Conservation (phyloP, 2,113 vertebrate species). For the Cricetomys ansorgei region DNA sequence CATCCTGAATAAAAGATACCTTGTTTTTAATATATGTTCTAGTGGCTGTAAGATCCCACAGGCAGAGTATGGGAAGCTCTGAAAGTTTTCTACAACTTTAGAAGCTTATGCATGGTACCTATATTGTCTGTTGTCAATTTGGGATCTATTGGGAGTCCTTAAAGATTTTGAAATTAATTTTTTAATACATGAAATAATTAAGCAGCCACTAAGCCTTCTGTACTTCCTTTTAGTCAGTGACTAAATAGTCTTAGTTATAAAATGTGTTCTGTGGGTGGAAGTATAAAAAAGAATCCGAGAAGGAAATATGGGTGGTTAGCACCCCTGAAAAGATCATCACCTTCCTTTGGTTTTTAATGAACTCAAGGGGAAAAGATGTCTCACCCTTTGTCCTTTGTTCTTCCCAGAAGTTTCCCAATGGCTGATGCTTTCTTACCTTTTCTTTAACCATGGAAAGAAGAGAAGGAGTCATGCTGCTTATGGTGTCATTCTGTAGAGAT, state of each 20-base stretch:
- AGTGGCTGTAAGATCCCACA: not conserved
- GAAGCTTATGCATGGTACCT: not conserved
- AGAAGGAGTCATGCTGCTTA: not conserved
- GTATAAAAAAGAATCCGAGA: constrained; percentile 9
- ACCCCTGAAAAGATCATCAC: not conserved
- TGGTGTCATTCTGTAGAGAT: not conserved
- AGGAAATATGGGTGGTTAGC: not conserved
- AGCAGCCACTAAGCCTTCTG: not conserved
- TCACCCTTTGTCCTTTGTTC: not conserved
- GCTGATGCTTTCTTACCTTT: constrained; percentile 18
- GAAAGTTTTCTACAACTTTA: not conserved
- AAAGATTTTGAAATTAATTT: not conserved
- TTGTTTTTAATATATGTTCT: not conserved
- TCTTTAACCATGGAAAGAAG: constrained; percentile 15
- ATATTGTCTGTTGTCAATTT: not conserved
- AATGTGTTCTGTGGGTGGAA: constrained; percentile 39
- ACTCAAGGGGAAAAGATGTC: constrained; percentile 15
- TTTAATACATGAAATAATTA: not conserved
- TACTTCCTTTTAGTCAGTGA: constrained; percentile 63
- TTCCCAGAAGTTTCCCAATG: not conserved
- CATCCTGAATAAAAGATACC: too few species aligned
- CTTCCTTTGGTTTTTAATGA: constrained; percentile 60
- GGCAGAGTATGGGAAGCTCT: not conserved
- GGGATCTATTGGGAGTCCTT: not conserved
- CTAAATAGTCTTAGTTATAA: constrained; percentile 50